Evolutionary conservation across 1,140 invertebrate species (phyloP), one percentile per base, ranked within the genome.

Genomic region (Holotrichia oblita): DNA sequence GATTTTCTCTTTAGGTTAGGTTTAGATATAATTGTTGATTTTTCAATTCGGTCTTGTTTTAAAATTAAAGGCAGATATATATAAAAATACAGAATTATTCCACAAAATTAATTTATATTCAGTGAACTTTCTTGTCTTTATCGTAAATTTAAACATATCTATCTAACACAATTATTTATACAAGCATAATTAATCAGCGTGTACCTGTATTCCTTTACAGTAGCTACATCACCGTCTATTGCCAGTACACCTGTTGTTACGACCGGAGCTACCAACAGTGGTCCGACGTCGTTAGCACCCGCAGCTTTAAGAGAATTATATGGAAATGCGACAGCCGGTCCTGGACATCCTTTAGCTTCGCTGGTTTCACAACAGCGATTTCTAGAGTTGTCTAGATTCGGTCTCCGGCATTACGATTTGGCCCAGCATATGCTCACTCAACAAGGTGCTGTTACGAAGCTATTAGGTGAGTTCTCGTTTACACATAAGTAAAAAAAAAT

Each of bases 371-470:
- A 93, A 83, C 92, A 93, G 85, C 89, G 94, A 74, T 91, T 97
- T 7, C 87, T 97, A 77, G 95, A 97, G 84, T 88, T 97, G 34
- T 95, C 94, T 44, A 91, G 95, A 64, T 94, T 95, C 80, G 94
- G 94, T 3, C 89, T 96, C 22, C 87, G 95, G 78, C 95, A 96
- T 79, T 97, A 96, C 86, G 96, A 97, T 87, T 91, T 97, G 83
- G 94, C 95, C 3, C 92, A 96, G 77, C 95, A 97, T 84, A 93
- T 97, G 86, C 90, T 96, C 17, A 93, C 95, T 7, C 95, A 96
- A 83, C 95, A 97, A 88, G 95, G 95, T 79, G 96, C 96, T 84
- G 96, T 97, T 81, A 95, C 94, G 81, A 97, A 97, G 89, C 91
- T 98, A 83, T 87, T 96, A 81, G 94, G 94, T 94, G 89, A 93